Base-by-base conservation (phyloP, 1,140 invertebrate genomes). In the Drosophila arawakana region DNA sequence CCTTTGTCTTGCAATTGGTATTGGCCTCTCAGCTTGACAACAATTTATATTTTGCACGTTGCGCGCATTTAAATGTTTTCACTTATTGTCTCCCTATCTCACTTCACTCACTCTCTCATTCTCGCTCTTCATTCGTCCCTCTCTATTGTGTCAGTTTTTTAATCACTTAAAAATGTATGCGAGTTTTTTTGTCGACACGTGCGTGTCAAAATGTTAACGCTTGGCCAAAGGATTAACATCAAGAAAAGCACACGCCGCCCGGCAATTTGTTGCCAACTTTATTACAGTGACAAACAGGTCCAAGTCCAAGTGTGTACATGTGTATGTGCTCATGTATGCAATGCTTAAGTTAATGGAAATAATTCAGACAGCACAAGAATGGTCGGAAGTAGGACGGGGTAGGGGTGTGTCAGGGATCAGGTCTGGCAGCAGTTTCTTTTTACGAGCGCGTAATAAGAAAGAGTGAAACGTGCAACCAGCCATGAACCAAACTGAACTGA, bases 361-460 rank as follows among this genome's bases (percentile, higher is more conserved):
- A 89, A 84, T 90, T 79, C 84, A 62, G 68, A 65, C 67, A 61
- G 76, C 68, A 61, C 57, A 57, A 30, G 34, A 11, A 13, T 25
- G 10, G 41, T 2, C 49, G 25, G 30, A 21, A 11, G 47, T 3
- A 21, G 21, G 1, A 6, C 6, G 15, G 55, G 13, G 25, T 52
- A 63, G 59, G 30, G 55, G 18, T 8, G 6, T 7, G 30, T 7
- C 43, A 25, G 54, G 37, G 37, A 34, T 41, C 50, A 54, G 47
- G 49, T 41, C 50, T 54, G 47, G 49, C 82, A 74, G 84, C 75
- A 81, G 84, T 90, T 89, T 78, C 63, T 66, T 89, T 89, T 89
- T 89, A 89, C 85, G 84, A 90, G 84, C 83, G 84, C 84, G 78
- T 89, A 84, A 89, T 89, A 89, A 89, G 84, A 78, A 76, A 79